Conservation (phyloP, 2,113 vertebrate species). For the Boulengeromyrus knoepffleri region DNA sequence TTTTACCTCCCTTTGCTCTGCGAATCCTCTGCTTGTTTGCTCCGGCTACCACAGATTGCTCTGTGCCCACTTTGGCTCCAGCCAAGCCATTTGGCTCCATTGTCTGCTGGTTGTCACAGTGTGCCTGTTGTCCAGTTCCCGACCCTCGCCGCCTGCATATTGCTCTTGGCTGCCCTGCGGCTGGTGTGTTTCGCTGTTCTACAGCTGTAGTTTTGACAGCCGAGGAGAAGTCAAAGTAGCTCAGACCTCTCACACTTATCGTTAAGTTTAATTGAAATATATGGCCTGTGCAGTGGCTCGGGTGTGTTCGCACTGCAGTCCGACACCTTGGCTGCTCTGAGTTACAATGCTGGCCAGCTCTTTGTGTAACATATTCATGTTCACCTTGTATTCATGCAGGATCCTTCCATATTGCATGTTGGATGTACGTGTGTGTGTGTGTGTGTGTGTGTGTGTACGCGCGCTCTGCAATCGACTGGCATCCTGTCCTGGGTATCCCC, state of each 20-base stretch:
- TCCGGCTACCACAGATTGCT: neutral
- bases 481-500: neutral
- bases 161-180: neutral
- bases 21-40: neutral
- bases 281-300: neutral
- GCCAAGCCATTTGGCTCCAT: neutral
- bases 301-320: neutral
- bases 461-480: neutral
- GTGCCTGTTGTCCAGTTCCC: neutral
- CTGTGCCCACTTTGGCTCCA: neutral
- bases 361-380: neutral
- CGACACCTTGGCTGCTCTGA: neutral
- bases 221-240: neutral
- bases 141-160: neutral
- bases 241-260: neutral
- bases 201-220: neutral
- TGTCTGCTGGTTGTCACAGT: conserved; percentile 1
- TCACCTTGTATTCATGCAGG: neutral
- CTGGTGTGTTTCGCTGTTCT: neutral
- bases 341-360: neutral
- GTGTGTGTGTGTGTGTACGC: neutral
- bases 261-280: neutral
- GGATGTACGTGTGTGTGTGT: neutral
- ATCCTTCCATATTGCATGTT: neutral
- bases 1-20: neutral